These are phyloP conservation scores for Microctenopoma lineatum DNA, from an alignment of 2,797 vertebrate genomes.

Conservation along the genomic window DNA sequence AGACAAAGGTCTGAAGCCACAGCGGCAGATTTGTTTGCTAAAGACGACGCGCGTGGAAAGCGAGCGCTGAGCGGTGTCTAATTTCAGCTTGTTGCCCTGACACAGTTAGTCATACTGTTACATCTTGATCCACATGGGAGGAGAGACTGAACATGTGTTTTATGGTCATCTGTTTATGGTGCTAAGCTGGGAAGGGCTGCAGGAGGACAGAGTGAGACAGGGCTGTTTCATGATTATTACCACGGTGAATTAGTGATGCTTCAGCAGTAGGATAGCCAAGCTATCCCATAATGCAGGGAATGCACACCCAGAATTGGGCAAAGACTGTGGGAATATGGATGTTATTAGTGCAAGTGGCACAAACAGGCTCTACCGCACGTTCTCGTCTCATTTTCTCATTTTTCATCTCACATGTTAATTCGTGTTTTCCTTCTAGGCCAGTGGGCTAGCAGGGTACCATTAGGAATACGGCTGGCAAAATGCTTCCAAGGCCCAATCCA, in stretches of 20 bases:
- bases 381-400: constrained; percentile 7
- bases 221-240: constrained; percentile 17
- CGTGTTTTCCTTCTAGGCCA: constrained; percentile 54
- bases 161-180: constrained; percentile 68
- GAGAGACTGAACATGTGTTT: constrained; percentile 71
- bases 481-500: constrained; percentile 65
- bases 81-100: constrained; percentile 61
- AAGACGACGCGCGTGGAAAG: constrained; percentile 27
- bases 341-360: constrained; percentile 16
- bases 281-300: constrained; percentile 5
- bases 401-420: constrained; percentile 48
- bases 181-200: constrained; percentile 59
- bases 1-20: constrained; percentile 4
- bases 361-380: constrained; percentile 2
- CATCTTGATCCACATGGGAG: constrained; percentile 62
- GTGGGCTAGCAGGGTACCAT: constrained; percentile 67
- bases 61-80: constrained; percentile 60
- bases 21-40: constrained; percentile 27
- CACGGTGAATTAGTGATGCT: constrained; percentile 5
- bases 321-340: background rate
- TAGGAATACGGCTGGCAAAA: constrained; percentile 69
- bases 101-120: constrained; percentile 68
- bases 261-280: constrained; percentile 2
- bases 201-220: constrained; percentile 4
- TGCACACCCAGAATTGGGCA: background rate